Evolutionary conservation across 2,113 vertebrate species (phyloP).

Genomic region (Hystrix cristata): DNA sequence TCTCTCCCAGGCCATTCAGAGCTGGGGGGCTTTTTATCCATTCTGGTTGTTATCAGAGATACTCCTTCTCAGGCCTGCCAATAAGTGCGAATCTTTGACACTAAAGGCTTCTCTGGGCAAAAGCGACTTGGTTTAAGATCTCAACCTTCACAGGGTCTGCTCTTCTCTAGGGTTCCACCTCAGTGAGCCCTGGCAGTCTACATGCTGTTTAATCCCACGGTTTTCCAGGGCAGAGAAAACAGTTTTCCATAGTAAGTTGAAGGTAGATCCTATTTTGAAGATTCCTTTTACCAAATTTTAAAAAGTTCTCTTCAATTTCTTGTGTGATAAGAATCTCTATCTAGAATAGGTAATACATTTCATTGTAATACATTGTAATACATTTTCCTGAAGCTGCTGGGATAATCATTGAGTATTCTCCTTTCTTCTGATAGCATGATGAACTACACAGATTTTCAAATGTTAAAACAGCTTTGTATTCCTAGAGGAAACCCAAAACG

Average conservation of each 20-base stretch:
- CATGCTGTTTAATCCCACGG: fast-evolving
- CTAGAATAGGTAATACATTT: background rate
- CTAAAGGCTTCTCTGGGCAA: background rate
- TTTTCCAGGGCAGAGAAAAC: background rate
- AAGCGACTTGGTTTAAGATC: background rate
- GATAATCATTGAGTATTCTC: background rate
- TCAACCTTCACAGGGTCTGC: background rate
- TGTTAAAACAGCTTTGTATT: background rate
- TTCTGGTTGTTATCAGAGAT: background rate
- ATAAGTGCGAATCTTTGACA: background rate
- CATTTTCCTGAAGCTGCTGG: background rate
- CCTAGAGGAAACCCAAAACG: background rate
- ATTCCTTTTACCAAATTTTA: background rate
- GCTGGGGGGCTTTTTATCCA: background rate
- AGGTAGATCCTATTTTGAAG: background rate
- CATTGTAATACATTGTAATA: background rate
- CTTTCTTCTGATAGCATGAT: background rate
- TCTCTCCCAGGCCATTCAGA: background rate
- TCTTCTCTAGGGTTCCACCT: background rate
- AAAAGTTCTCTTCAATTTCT: background rate
- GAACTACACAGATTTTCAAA: background rate
- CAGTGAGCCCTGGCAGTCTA: background rate
- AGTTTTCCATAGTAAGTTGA: background rate
- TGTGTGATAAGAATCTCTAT: background rate
- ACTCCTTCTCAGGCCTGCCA: background rate